A percentile compares a stretch with the other conserved stretches of the same genome.
phyloP scores from a whole-genome alignment of 2,888 invertebrate genomes.

The Mesorhabditis sp. region DNA sequence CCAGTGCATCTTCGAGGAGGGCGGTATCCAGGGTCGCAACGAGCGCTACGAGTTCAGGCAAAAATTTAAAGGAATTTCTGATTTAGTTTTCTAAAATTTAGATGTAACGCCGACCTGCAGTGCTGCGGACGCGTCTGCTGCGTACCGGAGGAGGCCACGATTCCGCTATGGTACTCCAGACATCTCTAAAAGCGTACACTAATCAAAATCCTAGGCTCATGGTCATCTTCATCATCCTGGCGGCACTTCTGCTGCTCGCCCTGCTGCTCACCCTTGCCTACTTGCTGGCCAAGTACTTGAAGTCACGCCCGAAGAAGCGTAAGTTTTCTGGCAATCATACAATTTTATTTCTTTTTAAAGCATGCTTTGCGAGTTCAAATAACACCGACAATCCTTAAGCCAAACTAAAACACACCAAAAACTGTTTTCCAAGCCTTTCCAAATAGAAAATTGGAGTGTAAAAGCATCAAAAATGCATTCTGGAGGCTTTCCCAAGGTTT shows the following conservation, averaged over 20 bases:
- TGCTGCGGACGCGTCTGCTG: constrained; percentile 56
- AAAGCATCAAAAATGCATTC: no score
- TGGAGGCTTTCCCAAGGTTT: no score
- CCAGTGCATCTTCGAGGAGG: constrained; percentile 55
- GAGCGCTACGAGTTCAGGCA: constrained; percentile 55
- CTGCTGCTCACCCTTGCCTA: constrained; percentile 42
- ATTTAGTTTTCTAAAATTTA: constrained; percentile 15
- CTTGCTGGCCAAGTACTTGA: constrained; percentile 42
- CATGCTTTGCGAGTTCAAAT: no score
- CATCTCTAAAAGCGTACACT: neutral
- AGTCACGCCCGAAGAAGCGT: constrained; percentile 50
- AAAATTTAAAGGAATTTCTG: neutral
- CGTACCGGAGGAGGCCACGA: constrained; percentile 42
- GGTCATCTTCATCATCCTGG: constrained; percentile 42
- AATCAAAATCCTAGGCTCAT: constrained; percentile 37
- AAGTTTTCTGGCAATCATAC: constrained; percentile 13
- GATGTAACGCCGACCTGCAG: constrained; percentile 50
- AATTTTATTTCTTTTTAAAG: no score
- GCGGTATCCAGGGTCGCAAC: constrained; percentile 49
- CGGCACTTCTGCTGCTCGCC: constrained; percentile 34
- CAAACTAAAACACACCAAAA: no score
- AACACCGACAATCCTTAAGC: no score
- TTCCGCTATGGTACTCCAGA: constrained; percentile 46
- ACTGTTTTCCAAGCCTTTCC: no score
- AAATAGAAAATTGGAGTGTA: no score